phyloP scores from a whole-genome alignment of 2,113 vertebrate genomes.

The Empidonax traillii region DNA sequence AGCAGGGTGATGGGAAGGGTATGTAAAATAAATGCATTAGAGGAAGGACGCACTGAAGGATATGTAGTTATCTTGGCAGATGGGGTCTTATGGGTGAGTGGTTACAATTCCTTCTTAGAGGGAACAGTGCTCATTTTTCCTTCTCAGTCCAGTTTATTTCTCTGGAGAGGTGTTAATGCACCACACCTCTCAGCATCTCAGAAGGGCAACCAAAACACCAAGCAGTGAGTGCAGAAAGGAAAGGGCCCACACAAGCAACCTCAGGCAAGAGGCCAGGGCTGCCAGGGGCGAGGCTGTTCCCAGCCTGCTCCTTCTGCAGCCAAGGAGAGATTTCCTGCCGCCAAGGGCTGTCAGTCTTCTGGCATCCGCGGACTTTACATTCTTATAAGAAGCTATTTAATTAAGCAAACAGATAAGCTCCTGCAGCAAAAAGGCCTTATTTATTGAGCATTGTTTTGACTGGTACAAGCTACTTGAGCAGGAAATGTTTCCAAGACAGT shows the following conservation, averaged over 20 bases:
- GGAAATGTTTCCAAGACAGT: conserved; percentile 45
- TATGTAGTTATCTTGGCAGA: not conserved
- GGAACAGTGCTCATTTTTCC: not conserved
- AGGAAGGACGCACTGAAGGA: not conserved
- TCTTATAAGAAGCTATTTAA: conserved; percentile 13
- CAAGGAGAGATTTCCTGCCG: not conserved
- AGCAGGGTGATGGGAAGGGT: not conserved
- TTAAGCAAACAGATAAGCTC: conserved; percentile 33
- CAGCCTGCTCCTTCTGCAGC: not conserved
- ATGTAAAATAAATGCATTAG: not conserved
- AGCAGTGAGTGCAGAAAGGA: not conserved
- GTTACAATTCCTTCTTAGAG: not conserved
- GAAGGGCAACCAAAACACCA: not conserved
- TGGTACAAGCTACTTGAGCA: conserved; percentile 3
- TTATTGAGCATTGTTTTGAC: conserved; percentile 59
- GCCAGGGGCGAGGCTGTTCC: not conserved
- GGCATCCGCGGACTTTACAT: not conserved
- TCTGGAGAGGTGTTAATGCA: not conserved
- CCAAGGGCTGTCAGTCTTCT: not conserved
- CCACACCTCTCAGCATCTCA: not conserved
- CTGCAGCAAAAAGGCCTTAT: conserved; percentile 26
- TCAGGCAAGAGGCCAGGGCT: not conserved
- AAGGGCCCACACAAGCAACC: not conserved
- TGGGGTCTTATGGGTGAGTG: not conserved
- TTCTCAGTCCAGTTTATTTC: not conserved